Evolutionary conservation across 2,888 invertebrate genomes (phyloP).

Genomic region (Chrysina gloriosa): DNA sequence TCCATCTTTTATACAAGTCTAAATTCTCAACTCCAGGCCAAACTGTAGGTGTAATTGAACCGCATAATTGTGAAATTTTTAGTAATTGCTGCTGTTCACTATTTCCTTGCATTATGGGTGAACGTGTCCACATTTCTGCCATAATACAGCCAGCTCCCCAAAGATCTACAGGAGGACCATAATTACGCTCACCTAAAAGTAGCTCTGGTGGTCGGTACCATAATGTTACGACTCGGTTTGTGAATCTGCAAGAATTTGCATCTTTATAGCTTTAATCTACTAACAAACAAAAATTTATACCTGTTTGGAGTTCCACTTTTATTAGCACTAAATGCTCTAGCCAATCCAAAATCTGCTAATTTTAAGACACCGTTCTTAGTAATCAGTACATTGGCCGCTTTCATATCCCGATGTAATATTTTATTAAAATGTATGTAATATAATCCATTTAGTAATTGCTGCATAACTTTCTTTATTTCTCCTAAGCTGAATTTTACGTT

Average conservation of each 20-base stretch:
- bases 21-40: slow-evolving; percentile 95
- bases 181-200: slow-evolving; percentile 87
- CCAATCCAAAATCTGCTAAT: slow-evolving; percentile 97
- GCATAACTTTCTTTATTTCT: slow-evolving; percentile 95
- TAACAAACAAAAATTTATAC: too few relatives aligned
- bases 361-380: slow-evolving; percentile 95
- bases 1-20: slow-evolving; percentile 91
- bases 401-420: slow-evolving; percentile 97
- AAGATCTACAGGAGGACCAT: slow-evolving; percentile 96
- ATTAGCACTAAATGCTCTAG: slow-evolving; percentile 90
- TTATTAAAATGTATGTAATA: slow-evolving; percentile 98
- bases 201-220: slow-evolving; percentile 89
- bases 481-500: slow-evolving; percentile 96
- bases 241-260: slow-evolving; percentile 74
- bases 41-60: slow-evolving; percentile 91
- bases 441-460: slow-evolving; percentile 86
- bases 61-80: slow-evolving; percentile 95
- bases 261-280: too few relatives aligned
- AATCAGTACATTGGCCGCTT: slow-evolving; percentile 97
- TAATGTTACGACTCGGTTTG: slow-evolving; percentile 97
- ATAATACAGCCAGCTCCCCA: slow-evolving; percentile 99
- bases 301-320: slow-evolving; percentile 86
- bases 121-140: slow-evolving; percentile 99
- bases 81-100: slow-evolving; percentile 97
- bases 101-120: slow-evolving; percentile 95